Evolutionary conservation across 2,113 vertebrate genomes (phyloP).

Genomic region (Rynchops niger): DNA sequence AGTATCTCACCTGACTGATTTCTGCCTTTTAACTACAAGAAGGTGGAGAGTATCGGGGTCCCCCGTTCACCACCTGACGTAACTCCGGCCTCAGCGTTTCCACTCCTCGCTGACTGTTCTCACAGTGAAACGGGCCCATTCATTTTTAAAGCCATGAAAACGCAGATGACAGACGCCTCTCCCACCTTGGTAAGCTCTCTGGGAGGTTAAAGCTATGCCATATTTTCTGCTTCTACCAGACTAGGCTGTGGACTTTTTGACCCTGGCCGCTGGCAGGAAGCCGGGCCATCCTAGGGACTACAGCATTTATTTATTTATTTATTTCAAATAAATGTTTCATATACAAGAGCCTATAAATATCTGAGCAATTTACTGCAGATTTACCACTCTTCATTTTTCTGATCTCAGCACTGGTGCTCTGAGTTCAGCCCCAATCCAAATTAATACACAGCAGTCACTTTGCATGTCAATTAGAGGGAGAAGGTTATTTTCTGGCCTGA

Average conservation of each 20-base stretch:
- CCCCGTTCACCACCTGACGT: rapidly evolving
- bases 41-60: rapidly evolving
- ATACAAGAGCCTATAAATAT: neutral
- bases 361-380: neutral
- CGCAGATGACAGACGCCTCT: neutral
- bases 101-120: rapidly evolving
- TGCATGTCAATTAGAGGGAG: conserved; percentile 34
- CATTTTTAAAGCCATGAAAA: neutral
- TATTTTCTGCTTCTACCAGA: neutral
- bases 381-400: neutral
- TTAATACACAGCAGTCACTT: neutral
- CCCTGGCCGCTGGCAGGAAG: neutral
- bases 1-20: neutral
- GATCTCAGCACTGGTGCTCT: neutral
- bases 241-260: neutral
- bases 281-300: neutral
- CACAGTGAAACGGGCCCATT: neutral
- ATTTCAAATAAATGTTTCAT: neutral
- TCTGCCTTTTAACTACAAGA: neutral
- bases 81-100: neutral
- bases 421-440: conserved; percentile 18
- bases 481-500: conserved; percentile 6
- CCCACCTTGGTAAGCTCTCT: neutral
- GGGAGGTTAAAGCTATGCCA: neutral
- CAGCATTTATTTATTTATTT: too few relatives aligned